A percentile compares a stretch with the other conserved stretches of the same genome.
Evolutionary conservation across 37 sponge, comb jelly and placozoan genomes (phyloP).

Genomic region (Crambe crambe): DNA sequence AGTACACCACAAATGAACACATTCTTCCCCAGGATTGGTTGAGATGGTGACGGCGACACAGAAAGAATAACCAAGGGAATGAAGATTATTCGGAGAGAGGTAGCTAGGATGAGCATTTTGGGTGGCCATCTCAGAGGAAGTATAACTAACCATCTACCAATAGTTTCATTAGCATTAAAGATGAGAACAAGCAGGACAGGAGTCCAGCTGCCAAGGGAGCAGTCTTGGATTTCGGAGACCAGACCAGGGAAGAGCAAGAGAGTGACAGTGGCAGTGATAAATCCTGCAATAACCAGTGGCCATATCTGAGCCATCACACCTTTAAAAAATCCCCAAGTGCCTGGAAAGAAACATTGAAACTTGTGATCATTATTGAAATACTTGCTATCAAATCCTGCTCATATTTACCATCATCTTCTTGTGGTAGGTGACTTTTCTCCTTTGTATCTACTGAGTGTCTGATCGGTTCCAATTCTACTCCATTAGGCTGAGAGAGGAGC

Average conservation of each 20-base stretch:
- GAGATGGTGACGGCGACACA: constrained; percentile 72
- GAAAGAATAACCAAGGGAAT: constrained; percentile 74
- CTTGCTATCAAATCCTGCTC: no score
- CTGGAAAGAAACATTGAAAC: no score
- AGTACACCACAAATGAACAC: constrained; percentile 33
- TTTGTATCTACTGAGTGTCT: no score
- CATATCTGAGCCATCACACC: constrained; percentile 65
- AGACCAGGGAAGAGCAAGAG: constrained; percentile 87
- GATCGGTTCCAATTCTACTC: no score
- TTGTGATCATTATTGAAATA: no score
- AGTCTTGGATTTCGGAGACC: constrained; percentile 60
- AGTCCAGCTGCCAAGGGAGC: constrained; percentile 72
- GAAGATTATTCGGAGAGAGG: constrained; percentile 46
- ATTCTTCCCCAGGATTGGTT: constrained; percentile 28
- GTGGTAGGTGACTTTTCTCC: no score
- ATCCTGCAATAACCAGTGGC: constrained; percentile 59
- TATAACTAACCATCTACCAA: constrained; percentile 62
- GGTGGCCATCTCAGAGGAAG: constrained; percentile 49
- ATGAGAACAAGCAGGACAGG: constrained; percentile 75
- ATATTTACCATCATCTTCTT: no score
- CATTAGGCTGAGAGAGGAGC: no score
- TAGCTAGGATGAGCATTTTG: constrained; percentile 30
- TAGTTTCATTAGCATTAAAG: constrained; percentile 75
- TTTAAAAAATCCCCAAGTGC: no score
- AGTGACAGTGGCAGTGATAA: constrained; percentile 66